Conservation (phyloP, 2,888 invertebrate genomes). For the Baccha elongata region DNA sequence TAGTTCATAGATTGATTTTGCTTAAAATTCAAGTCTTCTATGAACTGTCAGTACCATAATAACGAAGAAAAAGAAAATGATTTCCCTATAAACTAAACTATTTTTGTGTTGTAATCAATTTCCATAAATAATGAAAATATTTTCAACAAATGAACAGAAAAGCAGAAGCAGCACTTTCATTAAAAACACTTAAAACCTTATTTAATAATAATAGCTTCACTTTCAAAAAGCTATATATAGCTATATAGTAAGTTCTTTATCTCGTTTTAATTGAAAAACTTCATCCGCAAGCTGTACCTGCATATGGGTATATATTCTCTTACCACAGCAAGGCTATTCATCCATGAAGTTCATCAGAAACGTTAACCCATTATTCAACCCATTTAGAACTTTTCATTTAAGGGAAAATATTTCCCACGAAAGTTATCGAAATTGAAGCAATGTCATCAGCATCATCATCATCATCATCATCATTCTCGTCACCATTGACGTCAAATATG, state of each 20-base stretch:
- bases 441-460: constrained; percentile 41
- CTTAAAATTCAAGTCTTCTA: no score
- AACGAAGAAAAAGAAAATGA: no score
- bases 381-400: constrained; percentile 52
- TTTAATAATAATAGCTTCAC: constrained; percentile 18
- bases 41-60: no score
- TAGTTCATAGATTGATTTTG: no score
- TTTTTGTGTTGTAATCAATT: not conserved
- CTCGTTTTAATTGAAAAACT: constrained; percentile 69
- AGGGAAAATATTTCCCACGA: constrained; percentile 6
- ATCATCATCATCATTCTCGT: constrained; percentile 2
- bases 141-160: not conserved
- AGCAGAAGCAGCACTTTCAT: not conserved
- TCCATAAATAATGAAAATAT: not conserved
- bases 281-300: constrained; percentile 33
- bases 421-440: constrained; percentile 64
- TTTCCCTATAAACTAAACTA: not conserved
- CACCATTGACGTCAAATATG: constrained; percentile 39
- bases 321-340: constrained; percentile 1
- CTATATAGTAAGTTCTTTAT: constrained; percentile 44
- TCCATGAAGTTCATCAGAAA: constrained; percentile 34
- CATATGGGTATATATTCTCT: not conserved
- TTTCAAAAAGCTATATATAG: constrained; percentile 7
- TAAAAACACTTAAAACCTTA: constrained; percentile 14
- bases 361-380: constrained; percentile 54